Base-by-base conservation (phyloP, 2,888 invertebrate genomes). In the Lobophora halterata region DNA sequence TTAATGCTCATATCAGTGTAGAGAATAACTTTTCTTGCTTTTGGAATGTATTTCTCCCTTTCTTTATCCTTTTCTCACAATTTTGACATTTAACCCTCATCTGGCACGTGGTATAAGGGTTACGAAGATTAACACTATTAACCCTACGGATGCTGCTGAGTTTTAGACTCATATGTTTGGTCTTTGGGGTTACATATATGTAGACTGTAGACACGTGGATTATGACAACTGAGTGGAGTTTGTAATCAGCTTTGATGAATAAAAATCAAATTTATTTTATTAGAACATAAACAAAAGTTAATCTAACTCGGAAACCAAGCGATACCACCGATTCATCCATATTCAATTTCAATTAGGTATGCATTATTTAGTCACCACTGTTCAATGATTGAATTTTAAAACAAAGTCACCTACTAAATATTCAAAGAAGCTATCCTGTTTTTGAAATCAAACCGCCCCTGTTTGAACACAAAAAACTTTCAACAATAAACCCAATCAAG, bases 401-500 rank as follows among this genome's bases (percentile, higher is more conserved):
- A 51, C 49, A 51, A 50, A 40, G 40, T 26, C 26, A 35, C 31
- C 52, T 54, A 42, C 53, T 64, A 60, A 61, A 64, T 69, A 71
- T 72, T 71, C 66, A 66, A 57, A 49, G 49, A 58, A 45, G 61
- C 64, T 54, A 52, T 54, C 58, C 66, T 68, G 71, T 70, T 66
- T 70, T 62, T 61, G 55, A 71, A 78, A 77, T 71, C 65, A 72
- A 66, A 69, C 57, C 59, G 51, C 58, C 56, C 59, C 65, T 65
- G 64, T 68, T 65, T 58, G 51, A 58, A 60, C 25, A 45, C 57
- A 71, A 78, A 81, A 79, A 82, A 74, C 62, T 67, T 61, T 23
- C 48, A 58, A 87, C 86, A 87, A 87, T 81, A 63, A 63, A 65
- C 53, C 70, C 80, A 86, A 86, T 87, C 87, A 86, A 48, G 58